These are phyloP conservation scores for Nesogale talazaci DNA, from an alignment of 2,113 vertebrate genomes.

Conservation along the genomic window DNA sequence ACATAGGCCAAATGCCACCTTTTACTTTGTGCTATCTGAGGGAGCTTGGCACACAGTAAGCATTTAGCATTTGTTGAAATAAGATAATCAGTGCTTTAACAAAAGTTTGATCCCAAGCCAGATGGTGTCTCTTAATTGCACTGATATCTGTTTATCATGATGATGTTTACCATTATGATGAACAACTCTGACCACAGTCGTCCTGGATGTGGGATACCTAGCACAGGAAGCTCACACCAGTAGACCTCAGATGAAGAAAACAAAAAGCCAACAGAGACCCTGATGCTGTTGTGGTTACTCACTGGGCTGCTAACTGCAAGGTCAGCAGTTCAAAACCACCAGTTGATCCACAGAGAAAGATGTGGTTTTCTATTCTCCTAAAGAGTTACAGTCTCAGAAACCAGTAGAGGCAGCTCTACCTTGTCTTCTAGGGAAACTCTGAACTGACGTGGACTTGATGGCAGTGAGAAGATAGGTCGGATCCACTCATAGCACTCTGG, in stretches of 20 bases:
- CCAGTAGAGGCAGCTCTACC: no score
- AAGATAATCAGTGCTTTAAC: constrained; percentile 36
- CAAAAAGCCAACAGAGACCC: background rate
- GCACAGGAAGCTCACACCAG: background rate
- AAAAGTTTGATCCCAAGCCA: constrained; percentile 33
- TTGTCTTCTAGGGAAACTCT: no score
- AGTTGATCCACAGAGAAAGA: no score
- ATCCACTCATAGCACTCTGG: rapidly evolving
- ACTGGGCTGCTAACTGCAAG: no score
- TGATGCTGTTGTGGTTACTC: background rate
- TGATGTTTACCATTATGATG: constrained; percentile 1
- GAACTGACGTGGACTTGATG: no score
- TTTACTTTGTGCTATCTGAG: background rate
- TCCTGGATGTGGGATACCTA: background rate
- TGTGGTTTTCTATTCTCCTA: no score
- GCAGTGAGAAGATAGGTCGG: background rate
- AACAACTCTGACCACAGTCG: constrained; percentile 36
- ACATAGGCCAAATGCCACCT: background rate
- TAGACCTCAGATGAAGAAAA: background rate
- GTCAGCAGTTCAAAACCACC: no score
- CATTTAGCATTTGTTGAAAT: constrained; percentile 46
- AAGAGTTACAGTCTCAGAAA: no score
- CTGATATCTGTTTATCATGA: constrained; percentile 21
- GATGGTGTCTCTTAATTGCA: background rate
- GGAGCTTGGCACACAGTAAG: background rate